Conservation (phyloP, 2,113 vertebrate species). For the Muntiacus muntjak region DNA sequence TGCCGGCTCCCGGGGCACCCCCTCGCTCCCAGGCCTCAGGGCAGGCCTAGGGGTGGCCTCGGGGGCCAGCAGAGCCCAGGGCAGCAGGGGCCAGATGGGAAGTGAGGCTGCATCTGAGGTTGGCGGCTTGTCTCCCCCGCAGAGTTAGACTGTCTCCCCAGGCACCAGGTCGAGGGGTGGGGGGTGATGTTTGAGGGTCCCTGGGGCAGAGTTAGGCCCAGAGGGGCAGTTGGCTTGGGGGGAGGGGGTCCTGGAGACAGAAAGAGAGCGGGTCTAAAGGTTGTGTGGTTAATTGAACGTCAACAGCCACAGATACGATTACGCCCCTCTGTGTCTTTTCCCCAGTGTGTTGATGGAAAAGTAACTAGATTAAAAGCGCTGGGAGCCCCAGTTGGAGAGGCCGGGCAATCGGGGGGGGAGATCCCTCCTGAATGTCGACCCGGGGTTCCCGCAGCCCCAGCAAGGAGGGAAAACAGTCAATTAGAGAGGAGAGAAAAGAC, state of each 20-base stretch:
- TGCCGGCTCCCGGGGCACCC: conserved; percentile 86
- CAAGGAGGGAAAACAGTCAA: conserved; percentile 77
- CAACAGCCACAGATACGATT: conserved; percentile 68
- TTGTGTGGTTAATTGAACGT: conserved; percentile 71
- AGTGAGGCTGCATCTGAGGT: not conserved
- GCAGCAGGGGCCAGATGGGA: not conserved
- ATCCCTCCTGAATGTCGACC: conserved; percentile 61
- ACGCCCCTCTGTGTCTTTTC: conserved; percentile 65
- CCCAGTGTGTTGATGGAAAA: conserved; percentile 72
- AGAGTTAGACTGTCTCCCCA: not conserved
- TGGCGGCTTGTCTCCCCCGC: not conserved
- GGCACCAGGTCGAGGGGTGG: not conserved
- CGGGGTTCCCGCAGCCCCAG: conserved; percentile 71
- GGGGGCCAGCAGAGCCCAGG: too few species aligned
- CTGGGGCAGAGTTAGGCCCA: not conserved
- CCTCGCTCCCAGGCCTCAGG: conserved; percentile 70
- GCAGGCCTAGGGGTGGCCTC: not conserved
- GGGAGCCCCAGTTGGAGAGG: conserved; percentile 56
- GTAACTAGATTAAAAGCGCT: conserved; percentile 72
- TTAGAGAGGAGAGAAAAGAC: conserved; percentile 76
- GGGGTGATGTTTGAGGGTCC: not conserved
- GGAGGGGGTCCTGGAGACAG: not conserved
- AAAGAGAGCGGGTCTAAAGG: conserved; percentile 56
- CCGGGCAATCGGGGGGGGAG: conserved; percentile 50
- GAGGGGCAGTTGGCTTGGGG: conserved; percentile 5